Percentiles rank a stretch among this genome's conserved stretches.
Evolutionary conservation across 1,140 invertebrate species (phyloP).

Genomic region (Paraescarpia echinospica): DNA sequence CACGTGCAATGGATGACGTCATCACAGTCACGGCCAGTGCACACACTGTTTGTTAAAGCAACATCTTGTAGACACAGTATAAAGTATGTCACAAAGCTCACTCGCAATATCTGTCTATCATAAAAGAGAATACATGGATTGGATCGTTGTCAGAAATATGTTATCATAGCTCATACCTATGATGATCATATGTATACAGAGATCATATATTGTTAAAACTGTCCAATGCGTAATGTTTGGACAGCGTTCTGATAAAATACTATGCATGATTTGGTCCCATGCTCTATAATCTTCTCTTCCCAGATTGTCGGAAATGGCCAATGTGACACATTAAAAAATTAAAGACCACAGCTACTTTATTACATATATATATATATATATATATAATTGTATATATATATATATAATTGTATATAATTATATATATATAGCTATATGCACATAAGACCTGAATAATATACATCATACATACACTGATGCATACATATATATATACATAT

Average conservation of each 20-base stretch:
- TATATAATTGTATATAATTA: too few species aligned
- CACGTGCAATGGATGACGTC: background rate
- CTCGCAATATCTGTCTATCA: background rate
- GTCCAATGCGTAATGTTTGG: background rate
- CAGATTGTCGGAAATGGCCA: too few species aligned
- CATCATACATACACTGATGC: too few species aligned
- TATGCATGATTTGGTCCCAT: background rate
- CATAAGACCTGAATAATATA: too few species aligned
- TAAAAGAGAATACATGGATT: background rate
- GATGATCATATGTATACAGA: background rate
- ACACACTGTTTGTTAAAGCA: background rate
- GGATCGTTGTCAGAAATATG: background rate
- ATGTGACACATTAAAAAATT: too few species aligned
- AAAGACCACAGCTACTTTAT: too few species aligned
- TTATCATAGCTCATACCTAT: background rate
- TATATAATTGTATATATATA: too few species aligned
- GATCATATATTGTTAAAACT: background rate
- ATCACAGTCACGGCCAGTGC: background rate
- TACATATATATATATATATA: too few species aligned
- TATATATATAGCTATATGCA: too few species aligned
- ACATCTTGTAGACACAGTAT: background rate
- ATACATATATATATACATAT: too few species aligned
- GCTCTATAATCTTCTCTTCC: background rate
- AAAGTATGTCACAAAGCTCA: background rate
- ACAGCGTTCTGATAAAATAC: background rate